Conservation (phyloP, 1,140 invertebrate species). For the Cyphomyrmex costatus region DNA sequence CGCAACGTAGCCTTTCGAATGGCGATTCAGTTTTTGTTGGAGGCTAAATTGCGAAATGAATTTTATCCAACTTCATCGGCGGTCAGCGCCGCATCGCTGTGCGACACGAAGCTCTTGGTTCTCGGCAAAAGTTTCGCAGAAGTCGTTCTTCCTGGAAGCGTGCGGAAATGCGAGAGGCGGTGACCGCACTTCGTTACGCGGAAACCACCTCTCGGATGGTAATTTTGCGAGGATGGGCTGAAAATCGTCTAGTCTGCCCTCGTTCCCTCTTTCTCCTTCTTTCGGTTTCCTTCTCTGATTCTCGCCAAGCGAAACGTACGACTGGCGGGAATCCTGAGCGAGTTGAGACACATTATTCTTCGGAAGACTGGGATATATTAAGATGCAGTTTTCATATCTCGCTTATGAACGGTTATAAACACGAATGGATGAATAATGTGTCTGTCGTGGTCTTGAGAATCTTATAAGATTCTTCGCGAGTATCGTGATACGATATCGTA, state of each 20-base stretch:
- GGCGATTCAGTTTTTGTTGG: constrained; percentile 39
- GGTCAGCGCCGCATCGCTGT: constrained; percentile 1
- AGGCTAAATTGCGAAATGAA: constrained; percentile 58
- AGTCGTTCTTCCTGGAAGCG: constrained; percentile 59
- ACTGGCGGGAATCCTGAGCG: constrained; percentile 23
- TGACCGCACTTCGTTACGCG: constrained; percentile 61
- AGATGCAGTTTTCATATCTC: constrained; percentile 57
- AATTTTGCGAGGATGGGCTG: constrained; percentile 51
- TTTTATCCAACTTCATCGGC: constrained; percentile 54
- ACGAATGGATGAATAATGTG: constrained; percentile 54
- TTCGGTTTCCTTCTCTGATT: constrained; percentile 5
- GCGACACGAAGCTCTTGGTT: constrained; percentile 48
- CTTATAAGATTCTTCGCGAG: constrained; percentile 30
- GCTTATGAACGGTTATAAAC: constrained; percentile 60
- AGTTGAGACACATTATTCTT: constrained; percentile 55
- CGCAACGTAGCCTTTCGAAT: constrained; percentile 17
- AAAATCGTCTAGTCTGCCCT: constrained; percentile 51
- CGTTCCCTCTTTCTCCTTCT: constrained; percentile 3
- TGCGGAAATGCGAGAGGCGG: constrained; percentile 59
- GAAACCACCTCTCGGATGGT: constrained; percentile 57
- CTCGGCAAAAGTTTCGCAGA: constrained; percentile 52
- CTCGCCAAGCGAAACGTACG: constrained; percentile 35
- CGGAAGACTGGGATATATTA: constrained; percentile 52
- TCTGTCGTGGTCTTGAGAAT: constrained; percentile 23
- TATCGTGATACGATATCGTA: not conserved